Base-by-base conservation (phyloP, 2,888 invertebrate species). In the Fissipunctia ypsillon region DNA sequence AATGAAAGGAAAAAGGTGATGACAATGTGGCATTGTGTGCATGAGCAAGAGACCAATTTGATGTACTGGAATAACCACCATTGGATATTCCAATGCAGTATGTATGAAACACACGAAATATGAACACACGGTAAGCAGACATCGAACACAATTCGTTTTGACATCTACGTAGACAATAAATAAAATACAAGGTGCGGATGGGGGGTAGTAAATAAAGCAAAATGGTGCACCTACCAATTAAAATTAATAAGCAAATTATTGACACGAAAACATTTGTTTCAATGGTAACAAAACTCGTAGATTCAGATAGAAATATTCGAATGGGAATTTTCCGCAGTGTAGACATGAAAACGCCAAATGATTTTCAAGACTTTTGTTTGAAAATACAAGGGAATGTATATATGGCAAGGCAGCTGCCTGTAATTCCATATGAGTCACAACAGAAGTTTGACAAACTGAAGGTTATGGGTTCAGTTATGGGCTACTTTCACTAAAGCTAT, bases 401-500 rank as follows among this genome's bases (percentile, higher is more conserved):
- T n/a, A 22, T 16, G 4, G 4, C 1, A 57, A 45, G 45, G 66
- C 69, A 76, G 69, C 56, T 65, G 73, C 31, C 41, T 38, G 4
- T 1, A 60, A 50, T 74, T 72, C 54, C 77, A 52, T 43, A 60
- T 38, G 68, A 56, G 48, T 66, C 54, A 77, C 66, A 77, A 69
- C 69, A 66, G 70, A 70, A 78, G 41, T 77, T 60, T 12, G 68
- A 52, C 59, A 19, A 59, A 35, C 31, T n/a, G 52, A 61, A 73
- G 59, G 78, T 66, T 71, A 61, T 25, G 19, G 38, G 22, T 31
- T 16, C 25, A 41, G 22, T 43, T 60, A 65, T 68, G 43, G 59
- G 64, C 25, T 43, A 69, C 76, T 78, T 80, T 78, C 50, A 5
- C 50, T 60, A 31, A 25, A 45, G 68, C 31, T 43, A 81, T 52